These are phyloP conservation scores for Brachionus koreanus DNA, from an alignment of 1,140 invertebrate genomes.

Conservation along the genomic window DNA sequence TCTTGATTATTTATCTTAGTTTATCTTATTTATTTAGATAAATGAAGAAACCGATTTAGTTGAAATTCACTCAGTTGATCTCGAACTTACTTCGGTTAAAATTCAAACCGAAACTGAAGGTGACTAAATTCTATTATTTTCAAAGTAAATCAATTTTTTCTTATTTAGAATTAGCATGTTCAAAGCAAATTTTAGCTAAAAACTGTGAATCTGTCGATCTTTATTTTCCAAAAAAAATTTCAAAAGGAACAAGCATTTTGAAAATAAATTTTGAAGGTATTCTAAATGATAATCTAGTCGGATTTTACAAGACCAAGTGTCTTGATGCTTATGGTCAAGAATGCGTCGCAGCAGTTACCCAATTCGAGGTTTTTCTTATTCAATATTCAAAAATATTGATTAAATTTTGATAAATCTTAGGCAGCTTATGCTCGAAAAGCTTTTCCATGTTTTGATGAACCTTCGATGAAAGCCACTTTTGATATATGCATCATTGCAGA, in stretches of 20 bases:
- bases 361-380: background rate
- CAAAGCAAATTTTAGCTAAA: background rate
- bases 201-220: constrained; percentile 1
- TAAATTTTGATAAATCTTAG: background rate
- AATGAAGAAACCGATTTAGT: background rate
- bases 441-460: constrained; percentile 97
- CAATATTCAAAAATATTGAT: background rate
- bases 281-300: background rate
- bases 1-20: background rate
- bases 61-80: background rate
- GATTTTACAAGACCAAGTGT: constrained; percentile 33
- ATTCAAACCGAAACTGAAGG: background rate
- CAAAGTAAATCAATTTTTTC: background rate
- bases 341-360: background rate
- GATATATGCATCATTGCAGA: constrained; percentile 79
- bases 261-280: constrained; percentile 5
- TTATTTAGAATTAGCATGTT: background rate
- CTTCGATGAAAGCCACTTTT: constrained; percentile 88
- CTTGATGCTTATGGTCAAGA: background rate
- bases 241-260: background rate
- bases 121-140: background rate
- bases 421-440: constrained; percentile 72
- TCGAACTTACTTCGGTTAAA: background rate
- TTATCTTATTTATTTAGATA: background rate
- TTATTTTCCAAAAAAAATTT: background rate